Percentiles rank a stretch among this genome's conserved stretches.
Evolutionary conservation across 2,797 vertebrate genomes (phyloP).

Genomic region (Podargus strigoides): DNA sequence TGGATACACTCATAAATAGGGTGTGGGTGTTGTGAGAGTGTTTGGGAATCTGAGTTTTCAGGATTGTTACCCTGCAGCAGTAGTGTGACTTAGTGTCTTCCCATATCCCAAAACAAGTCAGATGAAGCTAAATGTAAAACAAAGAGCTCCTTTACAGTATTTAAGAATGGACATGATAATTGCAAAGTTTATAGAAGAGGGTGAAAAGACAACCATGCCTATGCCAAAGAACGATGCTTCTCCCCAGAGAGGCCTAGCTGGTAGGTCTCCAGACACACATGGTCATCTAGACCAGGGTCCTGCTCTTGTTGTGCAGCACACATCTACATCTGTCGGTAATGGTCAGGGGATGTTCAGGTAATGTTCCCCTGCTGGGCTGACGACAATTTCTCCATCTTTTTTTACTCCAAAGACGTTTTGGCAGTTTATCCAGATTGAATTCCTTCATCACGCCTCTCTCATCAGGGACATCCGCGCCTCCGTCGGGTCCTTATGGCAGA

Average conservation of each 20-base stretch:
- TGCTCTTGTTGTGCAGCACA: rapidly evolving
- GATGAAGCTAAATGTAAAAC: background rate
- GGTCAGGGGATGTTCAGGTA: background rate
- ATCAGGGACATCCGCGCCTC: background rate
- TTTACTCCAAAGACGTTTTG: background rate
- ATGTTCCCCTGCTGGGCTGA: background rate
- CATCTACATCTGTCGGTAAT: background rate
- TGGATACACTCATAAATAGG: background rate
- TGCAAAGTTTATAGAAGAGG: background rate
- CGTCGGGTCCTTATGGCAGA: rapidly evolving
- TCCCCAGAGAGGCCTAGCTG: background rate
- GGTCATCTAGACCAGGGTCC: background rate
- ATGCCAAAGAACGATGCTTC: background rate
- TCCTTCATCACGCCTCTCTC: background rate
- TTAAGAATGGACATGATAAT: background rate
- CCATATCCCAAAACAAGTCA: background rate
- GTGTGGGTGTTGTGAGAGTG: background rate
- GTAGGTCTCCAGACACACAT: rapidly evolving
- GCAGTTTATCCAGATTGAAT: background rate
- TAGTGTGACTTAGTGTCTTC: background rate
- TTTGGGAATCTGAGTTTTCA: background rate
- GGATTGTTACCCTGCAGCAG: background rate
- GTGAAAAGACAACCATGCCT: background rate
- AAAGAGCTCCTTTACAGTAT: background rate
- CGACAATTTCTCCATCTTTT: background rate